Evolutionary conservation across 2,113 vertebrate genomes (phyloP).

Genomic region (Spermophilus dauricus): DNA sequence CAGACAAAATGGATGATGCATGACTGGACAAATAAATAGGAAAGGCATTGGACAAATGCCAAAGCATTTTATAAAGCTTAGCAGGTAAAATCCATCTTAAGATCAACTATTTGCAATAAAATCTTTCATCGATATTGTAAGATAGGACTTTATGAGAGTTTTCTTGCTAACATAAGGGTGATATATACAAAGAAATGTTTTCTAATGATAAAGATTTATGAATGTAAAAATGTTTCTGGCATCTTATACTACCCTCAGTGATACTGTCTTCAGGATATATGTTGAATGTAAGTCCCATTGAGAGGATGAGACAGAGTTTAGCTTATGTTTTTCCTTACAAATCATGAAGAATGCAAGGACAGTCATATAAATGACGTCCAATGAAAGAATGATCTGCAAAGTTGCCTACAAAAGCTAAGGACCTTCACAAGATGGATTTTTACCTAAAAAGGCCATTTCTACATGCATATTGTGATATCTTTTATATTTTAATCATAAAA

Average conservation of each 20-base stretch:
- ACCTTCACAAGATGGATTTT: not conserved
- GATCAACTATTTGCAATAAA: constrained; percentile 61
- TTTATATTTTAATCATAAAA: not conserved
- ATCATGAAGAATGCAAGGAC: not conserved
- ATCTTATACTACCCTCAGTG: not conserved
- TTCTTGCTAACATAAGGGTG: not conserved
- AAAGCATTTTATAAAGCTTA: constrained; percentile 33
- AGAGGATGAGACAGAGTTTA: constrained; percentile 43
- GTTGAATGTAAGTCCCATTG: not conserved
- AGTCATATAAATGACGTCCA: not conserved
- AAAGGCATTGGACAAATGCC: not conserved
- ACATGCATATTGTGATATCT: not conserved
- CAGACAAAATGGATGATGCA: constrained; percentile 24
- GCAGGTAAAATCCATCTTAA: constrained; percentile 32
- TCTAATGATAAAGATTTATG: constrained; percentile 66
- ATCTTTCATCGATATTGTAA: constrained; percentile 52
- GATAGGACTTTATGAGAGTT: not conserved
- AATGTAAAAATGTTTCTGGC: constrained; percentile 30
- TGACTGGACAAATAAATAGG: constrained; percentile 1
- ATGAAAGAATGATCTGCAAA: not conserved
- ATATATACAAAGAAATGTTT: not conserved
- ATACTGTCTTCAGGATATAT: not conserved
- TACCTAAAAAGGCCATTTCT: not conserved
- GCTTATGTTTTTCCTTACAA: not conserved
- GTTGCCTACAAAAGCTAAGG: not conserved